A percentile compares a stretch with the other conserved stretches of the same genome.
These are phyloP conservation scores for Typhlomys cinereus DNA, from an alignment of 2,113 vertebrate species.

Conservation along the genomic window DNA sequence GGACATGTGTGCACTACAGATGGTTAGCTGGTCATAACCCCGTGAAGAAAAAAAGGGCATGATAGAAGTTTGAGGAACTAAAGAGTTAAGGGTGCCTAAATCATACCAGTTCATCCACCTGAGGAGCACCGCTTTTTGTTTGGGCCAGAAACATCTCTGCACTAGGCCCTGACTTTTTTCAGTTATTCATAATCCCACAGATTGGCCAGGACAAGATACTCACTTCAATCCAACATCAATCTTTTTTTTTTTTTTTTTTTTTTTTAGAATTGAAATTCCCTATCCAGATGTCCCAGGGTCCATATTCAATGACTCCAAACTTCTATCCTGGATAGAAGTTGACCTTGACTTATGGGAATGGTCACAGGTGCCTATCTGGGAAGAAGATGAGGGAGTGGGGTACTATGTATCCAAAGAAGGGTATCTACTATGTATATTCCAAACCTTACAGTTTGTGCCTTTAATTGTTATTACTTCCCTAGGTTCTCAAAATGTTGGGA, in stretches of 20 bases:
- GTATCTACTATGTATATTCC: too few relatives aligned
- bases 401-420: neutral
- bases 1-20: neutral
- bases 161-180: neutral
- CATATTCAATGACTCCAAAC: too few relatives aligned
- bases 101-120: neutral
- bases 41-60: neutral
- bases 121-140: neutral
- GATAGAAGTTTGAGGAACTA: neutral
- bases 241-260: too few relatives aligned
- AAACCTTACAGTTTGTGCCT: neutral
- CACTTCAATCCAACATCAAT: neutral
- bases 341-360: neutral
- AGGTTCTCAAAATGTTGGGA: neutral
- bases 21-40: neutral
- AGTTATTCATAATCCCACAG: neutral
- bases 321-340: neutral
- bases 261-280: neutral
- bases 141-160: neutral
- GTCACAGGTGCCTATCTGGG: neutral
- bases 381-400: neutral
- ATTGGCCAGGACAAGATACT: neutral
- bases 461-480: neutral
- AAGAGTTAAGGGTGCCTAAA: neutral
- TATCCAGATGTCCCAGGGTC: neutral